Evolutionary conservation across 1,140 invertebrate species (phyloP).

Genomic region (Rhysida immarginata): DNA sequence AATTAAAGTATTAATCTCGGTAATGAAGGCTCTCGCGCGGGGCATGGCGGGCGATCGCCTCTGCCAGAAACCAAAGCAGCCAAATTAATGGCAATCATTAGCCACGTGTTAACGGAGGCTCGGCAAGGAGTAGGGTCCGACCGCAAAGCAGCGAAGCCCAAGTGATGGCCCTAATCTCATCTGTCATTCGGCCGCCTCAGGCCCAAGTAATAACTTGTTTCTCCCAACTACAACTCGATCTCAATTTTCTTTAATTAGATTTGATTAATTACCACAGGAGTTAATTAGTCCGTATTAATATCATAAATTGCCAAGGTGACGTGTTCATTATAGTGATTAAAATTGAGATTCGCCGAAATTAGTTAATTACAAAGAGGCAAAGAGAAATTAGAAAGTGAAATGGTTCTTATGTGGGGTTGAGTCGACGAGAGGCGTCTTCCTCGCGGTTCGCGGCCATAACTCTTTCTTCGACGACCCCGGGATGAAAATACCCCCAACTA

Average conservation of each 20-base stretch:
- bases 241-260: conserved; percentile 15
- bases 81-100: conserved; percentile 5
- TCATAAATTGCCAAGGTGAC: conserved; percentile 15
- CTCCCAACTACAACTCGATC: conserved; percentile 17
- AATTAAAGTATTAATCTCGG: conserved; percentile 9
- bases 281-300: conserved; percentile 8
- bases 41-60: not conserved
- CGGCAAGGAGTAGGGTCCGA: not conserved
- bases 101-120: not conserved
- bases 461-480: too few species aligned
- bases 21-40: conserved; percentile 1
- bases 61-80: not conserved
- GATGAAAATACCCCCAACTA: too few species aligned
- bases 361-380: conserved; percentile 7
- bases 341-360: conserved; percentile 8
- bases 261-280: conserved; percentile 11
- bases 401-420: too few species aligned
- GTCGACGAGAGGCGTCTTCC: too few species aligned
- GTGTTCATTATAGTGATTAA: conserved; percentile 6
- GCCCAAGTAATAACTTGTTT: conserved; percentile 2
- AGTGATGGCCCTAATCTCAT: conserved; percentile 4
- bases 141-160: not conserved
- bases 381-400: too few species aligned
- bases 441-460: too few species aligned
- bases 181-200: not conserved